These are phyloP conservation scores for Siderastrea radians DNA, from an alignment of 92 coral and sea anemone genomes.

Conservation along the genomic window DNA sequence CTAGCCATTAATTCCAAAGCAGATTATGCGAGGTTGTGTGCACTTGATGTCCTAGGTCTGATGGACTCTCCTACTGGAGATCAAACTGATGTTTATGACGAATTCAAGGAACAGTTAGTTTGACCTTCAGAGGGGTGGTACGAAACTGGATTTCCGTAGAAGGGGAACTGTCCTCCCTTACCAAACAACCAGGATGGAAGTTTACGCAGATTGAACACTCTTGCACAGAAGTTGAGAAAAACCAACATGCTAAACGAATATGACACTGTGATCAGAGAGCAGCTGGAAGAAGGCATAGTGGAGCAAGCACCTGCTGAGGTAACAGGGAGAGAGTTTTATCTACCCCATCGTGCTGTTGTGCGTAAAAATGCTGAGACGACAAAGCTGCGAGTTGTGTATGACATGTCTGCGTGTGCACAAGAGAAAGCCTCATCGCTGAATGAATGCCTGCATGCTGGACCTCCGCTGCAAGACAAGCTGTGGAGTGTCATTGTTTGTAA, in stretches of 20 bases:
- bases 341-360: constrained; percentile 63
- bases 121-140: constrained; percentile 74
- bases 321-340: constrained; percentile 11
- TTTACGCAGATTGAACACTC: constrained; percentile 28
- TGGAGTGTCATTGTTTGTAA: too few species aligned
- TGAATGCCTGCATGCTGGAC: too few species aligned
- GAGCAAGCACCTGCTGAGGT: not conserved
- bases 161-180: constrained; percentile 32
- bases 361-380: constrained; percentile 45
- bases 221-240: not conserved
- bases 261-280: not conserved
- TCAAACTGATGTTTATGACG: not conserved
- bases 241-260: not conserved
- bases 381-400: constrained; percentile 57
- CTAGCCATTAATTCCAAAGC: constrained; percentile 51
- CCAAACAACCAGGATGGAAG: constrained; percentile 52
- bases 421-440: constrained; percentile 47
- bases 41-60: constrained; percentile 64
- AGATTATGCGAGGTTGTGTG: constrained; percentile 57
- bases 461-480: too few species aligned
- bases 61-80: constrained; percentile 36
- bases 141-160: constrained; percentile 64
- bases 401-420: constrained; percentile 40
- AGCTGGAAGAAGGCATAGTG: not conserved
- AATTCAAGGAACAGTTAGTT: not conserved